Evolutionary conservation across 30 jellyfish, hydroid and myxozoan species (phyloP).

Genomic region (Cassiopea andromeda): DNA sequence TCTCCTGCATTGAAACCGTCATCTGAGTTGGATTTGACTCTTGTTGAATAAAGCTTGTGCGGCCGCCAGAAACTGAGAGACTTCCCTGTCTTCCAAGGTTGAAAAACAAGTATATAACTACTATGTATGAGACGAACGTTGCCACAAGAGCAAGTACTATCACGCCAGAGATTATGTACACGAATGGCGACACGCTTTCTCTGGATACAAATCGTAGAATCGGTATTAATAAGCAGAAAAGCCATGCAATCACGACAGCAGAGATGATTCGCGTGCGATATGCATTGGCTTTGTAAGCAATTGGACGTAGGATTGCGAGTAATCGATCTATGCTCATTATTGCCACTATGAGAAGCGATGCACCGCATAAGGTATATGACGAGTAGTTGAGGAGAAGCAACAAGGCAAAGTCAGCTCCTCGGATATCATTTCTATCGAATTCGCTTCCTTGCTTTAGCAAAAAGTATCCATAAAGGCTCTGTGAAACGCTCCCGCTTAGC

Average conservation of each 20-base stretch:
- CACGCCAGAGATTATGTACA: slow-evolving; percentile 40
- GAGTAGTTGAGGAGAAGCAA: slow-evolving; percentile 61
- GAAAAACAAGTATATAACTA: slow-evolving; percentile 50
- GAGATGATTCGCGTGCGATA: slow-evolving; percentile 37
- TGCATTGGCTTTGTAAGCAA: slow-evolving; percentile 61
- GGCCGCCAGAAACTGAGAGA: slow-evolving; percentile 4
- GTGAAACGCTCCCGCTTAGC: slow-evolving; percentile 71
- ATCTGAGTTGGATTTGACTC: slow-evolving; percentile 15
- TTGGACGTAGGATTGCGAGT: slow-evolving; percentile 66
- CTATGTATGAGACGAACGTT: slow-evolving; percentile 48
- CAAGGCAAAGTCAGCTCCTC: slow-evolving; percentile 55
- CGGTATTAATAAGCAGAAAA: slow-evolving; percentile 63
- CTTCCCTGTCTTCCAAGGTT: slow-evolving; percentile 21
- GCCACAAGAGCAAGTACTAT: slow-evolving; percentile 54
- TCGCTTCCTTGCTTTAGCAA: slow-evolving; percentile 57
- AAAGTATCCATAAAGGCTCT: slow-evolving; percentile 68
- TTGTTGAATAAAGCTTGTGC: slow-evolving; percentile 15
- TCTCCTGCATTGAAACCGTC: slow-evolving; percentile 30
- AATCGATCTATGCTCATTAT: slow-evolving; percentile 71
- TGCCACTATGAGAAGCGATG: slow-evolving; percentile 63
- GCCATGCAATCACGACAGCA: slow-evolving; percentile 27
- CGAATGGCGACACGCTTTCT: slow-evolving; percentile 52
- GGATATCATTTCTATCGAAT: slow-evolving; percentile 11
- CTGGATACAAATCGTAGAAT: slow-evolving; percentile 47
- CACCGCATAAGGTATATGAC: slow-evolving; percentile 73